phyloP scores from a whole-genome alignment of 2,797 vertebrate species.

The Takifugu rubripes region DNA sequence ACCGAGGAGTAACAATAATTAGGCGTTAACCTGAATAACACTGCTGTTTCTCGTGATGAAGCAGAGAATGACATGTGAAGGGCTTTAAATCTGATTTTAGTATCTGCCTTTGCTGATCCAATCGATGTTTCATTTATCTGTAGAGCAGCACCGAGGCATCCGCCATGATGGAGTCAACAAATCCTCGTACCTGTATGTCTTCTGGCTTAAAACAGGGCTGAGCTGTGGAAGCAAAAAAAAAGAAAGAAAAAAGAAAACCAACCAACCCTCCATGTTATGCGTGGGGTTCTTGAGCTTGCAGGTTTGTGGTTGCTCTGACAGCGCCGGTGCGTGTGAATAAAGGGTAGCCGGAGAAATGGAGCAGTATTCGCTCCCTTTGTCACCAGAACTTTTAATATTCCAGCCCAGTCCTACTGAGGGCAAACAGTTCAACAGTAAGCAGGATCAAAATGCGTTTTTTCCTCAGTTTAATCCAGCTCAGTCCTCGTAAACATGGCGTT shows the following conservation, averaged over 20 bases:
- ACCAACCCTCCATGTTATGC: no score
- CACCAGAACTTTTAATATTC: conserved; percentile 50
- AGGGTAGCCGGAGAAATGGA: conserved; percentile 41
- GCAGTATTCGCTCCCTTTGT: conserved; percentile 58
- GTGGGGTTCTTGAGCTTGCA: conserved; percentile 24
- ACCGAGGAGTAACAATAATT: no score
- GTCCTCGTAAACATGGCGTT: conserved; percentile 22
- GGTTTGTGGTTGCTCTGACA: conserved; percentile 45
- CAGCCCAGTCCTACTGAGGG: conserved; percentile 51
- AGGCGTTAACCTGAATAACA: no score
- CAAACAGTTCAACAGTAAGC: conserved; percentile 48
- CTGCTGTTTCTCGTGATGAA: no score
- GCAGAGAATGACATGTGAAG: no score
- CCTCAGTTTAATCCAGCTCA: conserved; percentile 13
- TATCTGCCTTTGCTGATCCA: no score
- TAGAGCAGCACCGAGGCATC: no score
- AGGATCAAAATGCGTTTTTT: conserved; percentile 49
- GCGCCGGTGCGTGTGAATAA: conserved; percentile 31
- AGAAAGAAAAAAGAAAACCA: background rate
- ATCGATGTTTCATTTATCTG: no score
- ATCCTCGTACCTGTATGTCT: no score
- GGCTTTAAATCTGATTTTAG: no score
- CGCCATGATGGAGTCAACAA: no score
- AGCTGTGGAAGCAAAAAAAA: background rate
- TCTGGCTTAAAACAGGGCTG: no score